Percentiles rank a stretch among this genome's conserved stretches.
These are phyloP conservation scores for Brenthis hecate DNA, from an alignment of 2,888 invertebrate genomes.

Conservation along the genomic window DNA sequence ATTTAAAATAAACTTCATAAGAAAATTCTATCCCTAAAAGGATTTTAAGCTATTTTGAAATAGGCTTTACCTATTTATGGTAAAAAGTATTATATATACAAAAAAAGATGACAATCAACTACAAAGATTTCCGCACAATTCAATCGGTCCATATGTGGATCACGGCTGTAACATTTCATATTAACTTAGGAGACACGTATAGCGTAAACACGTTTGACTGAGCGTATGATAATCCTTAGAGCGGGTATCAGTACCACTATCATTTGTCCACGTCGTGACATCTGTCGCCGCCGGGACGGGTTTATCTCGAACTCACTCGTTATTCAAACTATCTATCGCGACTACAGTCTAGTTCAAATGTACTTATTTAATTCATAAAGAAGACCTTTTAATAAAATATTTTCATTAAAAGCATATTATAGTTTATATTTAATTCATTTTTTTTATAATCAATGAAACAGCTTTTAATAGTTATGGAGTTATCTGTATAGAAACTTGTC, in stretches of 20 bases:
- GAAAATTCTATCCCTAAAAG: too few species aligned
- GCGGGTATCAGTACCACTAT: conserved; percentile 52
- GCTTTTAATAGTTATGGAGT: conserved; percentile 2
- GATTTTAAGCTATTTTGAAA: too few species aligned
- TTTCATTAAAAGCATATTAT: not conserved
- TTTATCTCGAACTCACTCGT: conserved; percentile 65
- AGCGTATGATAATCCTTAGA: conserved; percentile 42
- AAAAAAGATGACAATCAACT: not conserved
- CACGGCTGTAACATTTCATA: conserved; percentile 36
- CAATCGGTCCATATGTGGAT: conserved; percentile 34
- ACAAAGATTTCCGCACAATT: conserved; percentile 22
- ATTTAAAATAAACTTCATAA: too few species aligned
- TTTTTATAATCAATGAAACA: not conserved
- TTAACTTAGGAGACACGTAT: conserved; percentile 38
- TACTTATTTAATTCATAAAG: conserved; percentile 17
- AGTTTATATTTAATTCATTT: not conserved
- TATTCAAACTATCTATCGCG: conserved; percentile 61
- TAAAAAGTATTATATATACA: not conserved
- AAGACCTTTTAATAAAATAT: conserved; percentile 1
- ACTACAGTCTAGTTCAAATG: conserved; percentile 22
- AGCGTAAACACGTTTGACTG: conserved; percentile 39
- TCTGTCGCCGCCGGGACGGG: conserved; percentile 66
- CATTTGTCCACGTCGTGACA: conserved; percentile 71
- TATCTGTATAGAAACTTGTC: conserved; percentile 21
- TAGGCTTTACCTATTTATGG: too few species aligned